Conservation (phyloP, 2,888 invertebrate species). For the Tipula vernalis region DNA sequence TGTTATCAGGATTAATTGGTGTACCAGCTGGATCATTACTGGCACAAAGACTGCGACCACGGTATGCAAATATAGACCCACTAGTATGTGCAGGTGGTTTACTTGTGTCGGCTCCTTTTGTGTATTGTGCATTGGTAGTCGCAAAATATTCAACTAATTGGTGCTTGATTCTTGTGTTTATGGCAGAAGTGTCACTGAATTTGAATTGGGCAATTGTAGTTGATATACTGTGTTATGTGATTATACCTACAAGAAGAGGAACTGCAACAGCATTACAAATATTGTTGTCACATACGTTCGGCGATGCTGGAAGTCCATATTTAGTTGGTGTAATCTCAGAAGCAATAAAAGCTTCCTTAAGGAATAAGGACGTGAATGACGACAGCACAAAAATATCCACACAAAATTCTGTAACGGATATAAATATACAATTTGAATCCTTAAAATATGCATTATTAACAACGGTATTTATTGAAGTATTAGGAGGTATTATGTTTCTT, state of each 20-base stretch:
- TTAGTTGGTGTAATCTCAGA: conserved; percentile 65
- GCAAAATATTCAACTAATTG: conserved; percentile 48
- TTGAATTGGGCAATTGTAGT: conserved; percentile 98
- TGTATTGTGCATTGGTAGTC: conserved; percentile 64
- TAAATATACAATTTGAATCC: conserved; percentile 43
- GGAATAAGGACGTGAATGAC: conserved; percentile 24
- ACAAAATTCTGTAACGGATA: conserved; percentile 14
- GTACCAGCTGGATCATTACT: conserved; percentile 76
- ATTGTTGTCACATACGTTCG: conserved; percentile 88
- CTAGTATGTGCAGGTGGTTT: conserved; percentile 85
- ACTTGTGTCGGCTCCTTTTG: conserved; percentile 71
- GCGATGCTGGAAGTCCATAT: conserved; percentile 98
- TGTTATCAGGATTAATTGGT: conserved; percentile 83
- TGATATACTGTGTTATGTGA: conserved; percentile 93
- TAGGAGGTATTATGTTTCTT: conserved; percentile 89
- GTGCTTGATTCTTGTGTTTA: conserved; percentile 70
- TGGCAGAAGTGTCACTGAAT: conserved; percentile 78
- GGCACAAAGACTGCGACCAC: conserved; percentile 57
- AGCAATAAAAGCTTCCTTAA: conserved; percentile 23
- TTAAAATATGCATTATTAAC: conserved; percentile 86
- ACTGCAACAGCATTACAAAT: conserved; percentile 98
- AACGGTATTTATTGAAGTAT: conserved; percentile 83
- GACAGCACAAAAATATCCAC: background rate
- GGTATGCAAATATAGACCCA: conserved; percentile 65
- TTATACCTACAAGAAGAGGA: conserved; percentile 86